A percentile compares a stretch with the other conserved stretches of the same genome.
These are phyloP conservation scores for Bombus impatiens DNA, from an alignment of 1,140 invertebrate genomes.

Conservation along the genomic window DNA sequence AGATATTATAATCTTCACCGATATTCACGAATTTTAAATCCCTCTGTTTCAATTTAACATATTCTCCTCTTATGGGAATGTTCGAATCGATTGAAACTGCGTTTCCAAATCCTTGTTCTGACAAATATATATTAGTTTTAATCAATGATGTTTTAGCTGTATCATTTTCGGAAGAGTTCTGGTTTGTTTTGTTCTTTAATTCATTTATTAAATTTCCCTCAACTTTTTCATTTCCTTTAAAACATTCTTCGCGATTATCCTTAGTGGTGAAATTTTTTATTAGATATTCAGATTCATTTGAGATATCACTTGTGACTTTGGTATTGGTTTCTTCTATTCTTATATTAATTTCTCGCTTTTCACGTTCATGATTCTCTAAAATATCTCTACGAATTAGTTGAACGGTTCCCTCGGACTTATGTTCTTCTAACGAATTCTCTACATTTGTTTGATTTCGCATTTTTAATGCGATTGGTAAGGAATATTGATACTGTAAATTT, in stretches of 20 bases:
- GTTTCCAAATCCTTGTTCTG: conserved; percentile 66
- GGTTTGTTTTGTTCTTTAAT: neutral
- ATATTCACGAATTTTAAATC: conserved; percentile 73
- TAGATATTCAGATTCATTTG: conserved; percentile 17
- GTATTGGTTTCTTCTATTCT: conserved; percentile 19
- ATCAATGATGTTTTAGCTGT: conserved; percentile 58
- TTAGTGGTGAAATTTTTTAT: conserved; percentile 31
- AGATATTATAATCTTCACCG: conserved; percentile 55
- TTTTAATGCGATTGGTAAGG: conserved; percentile 73
- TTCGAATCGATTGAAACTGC: conserved; percentile 59
- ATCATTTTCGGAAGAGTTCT: conserved; percentile 9
- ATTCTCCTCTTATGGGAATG: conserved; percentile 46
- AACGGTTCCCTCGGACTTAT: conserved; percentile 53
- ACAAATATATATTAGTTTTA: conserved; percentile 72
- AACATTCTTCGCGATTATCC: conserved; percentile 46
- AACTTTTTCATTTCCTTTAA: conserved; percentile 41
- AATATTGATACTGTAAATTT: conserved; percentile 46
- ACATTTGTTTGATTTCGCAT: conserved; percentile 71
- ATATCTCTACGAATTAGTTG: conserved; percentile 68
- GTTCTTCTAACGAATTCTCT: conserved; percentile 26
- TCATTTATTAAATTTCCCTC: neutral
- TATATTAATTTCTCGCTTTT: conserved; percentile 67
- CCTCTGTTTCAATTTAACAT: conserved; percentile 69
- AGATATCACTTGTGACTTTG: conserved; percentile 29
- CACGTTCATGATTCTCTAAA: conserved; percentile 71